Conservation (phyloP, 2,113 vertebrate genomes). For the Cyanoderma ruficeps region DNA sequence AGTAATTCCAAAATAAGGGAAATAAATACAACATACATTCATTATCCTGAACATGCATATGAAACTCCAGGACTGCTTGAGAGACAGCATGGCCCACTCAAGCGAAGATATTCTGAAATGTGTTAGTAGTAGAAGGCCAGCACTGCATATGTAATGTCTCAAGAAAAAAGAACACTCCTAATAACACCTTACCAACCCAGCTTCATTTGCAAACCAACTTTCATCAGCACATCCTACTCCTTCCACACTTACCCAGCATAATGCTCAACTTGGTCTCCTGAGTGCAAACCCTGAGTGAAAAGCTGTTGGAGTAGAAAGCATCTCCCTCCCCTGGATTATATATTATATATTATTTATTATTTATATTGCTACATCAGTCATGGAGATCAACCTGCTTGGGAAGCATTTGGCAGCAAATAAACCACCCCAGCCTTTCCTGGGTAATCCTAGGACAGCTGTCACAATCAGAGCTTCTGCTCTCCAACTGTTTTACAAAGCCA, state of each 20-base stretch:
- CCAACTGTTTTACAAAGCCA: background rate
- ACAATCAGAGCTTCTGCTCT: background rate
- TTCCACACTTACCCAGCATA: fast-evolving
- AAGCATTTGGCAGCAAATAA: background rate
- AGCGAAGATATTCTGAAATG: background rate
- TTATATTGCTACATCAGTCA: background rate
- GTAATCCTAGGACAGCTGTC: background rate
- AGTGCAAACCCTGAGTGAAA: background rate
- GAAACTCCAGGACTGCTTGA: background rate
- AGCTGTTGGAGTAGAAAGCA: fast-evolving
- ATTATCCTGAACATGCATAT: fast-evolving
- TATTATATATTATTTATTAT: background rate
- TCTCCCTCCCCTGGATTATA: background rate
- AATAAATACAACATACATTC: background rate
- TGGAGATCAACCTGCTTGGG: fast-evolving
- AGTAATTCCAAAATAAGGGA: background rate
- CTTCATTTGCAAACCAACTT: background rate
- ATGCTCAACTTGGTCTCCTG: background rate
- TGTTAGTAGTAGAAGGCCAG: background rate
- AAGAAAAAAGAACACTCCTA: background rate
- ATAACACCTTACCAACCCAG: background rate
- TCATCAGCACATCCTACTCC: background rate
- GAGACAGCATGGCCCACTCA: background rate
- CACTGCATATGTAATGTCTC: fast-evolving
- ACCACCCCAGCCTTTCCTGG: background rate